A percentile compares a stretch with the other conserved stretches of the same genome.
phyloP scores from a whole-genome alignment of 2,797 vertebrate genomes.

The Mallotus villosus region DNA sequence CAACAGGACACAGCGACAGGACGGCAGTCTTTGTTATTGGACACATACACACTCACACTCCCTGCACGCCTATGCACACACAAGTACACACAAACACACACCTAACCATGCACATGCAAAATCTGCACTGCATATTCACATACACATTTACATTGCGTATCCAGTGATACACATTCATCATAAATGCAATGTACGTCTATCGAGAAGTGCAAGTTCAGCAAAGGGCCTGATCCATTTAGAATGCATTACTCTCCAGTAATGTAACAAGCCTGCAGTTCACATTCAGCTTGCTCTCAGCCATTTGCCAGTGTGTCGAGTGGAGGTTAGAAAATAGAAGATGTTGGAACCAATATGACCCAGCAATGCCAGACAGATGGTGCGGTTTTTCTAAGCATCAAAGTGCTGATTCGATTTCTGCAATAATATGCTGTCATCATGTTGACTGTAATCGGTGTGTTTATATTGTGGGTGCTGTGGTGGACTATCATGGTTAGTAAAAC shows the following conservation, averaged over 20 bases:
- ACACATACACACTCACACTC: not conserved
- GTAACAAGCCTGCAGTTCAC: not conserved
- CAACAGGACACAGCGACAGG: constrained; percentile 12
- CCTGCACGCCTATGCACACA: not conserved
- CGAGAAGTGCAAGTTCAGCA: not conserved
- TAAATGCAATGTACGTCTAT: too few species aligned
- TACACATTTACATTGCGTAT: not conserved
- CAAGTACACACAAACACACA: not conserved
- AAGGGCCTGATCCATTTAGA: not conserved
- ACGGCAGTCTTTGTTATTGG: not conserved
- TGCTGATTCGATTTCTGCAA: constrained; percentile 11
- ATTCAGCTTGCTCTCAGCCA: not conserved
- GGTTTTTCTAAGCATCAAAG: not conserved
- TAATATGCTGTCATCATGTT: not conserved
- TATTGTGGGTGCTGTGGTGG: not conserved
- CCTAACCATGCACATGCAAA: constrained; percentile 3
- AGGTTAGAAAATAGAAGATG: too few species aligned
- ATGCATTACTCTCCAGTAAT: not conserved
- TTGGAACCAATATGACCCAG: not conserved
- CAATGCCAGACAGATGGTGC: constrained; percentile 7
- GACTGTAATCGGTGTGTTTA: constrained; percentile 12
- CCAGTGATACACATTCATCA: too few species aligned
- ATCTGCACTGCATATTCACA: not conserved
- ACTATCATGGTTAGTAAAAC: too few species aligned
- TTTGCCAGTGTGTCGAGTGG: not conserved